phyloP scores from a whole-genome alignment of 53 echinoderm and acorn worm genomes.

The Temnopleurus reevesii region DNA sequence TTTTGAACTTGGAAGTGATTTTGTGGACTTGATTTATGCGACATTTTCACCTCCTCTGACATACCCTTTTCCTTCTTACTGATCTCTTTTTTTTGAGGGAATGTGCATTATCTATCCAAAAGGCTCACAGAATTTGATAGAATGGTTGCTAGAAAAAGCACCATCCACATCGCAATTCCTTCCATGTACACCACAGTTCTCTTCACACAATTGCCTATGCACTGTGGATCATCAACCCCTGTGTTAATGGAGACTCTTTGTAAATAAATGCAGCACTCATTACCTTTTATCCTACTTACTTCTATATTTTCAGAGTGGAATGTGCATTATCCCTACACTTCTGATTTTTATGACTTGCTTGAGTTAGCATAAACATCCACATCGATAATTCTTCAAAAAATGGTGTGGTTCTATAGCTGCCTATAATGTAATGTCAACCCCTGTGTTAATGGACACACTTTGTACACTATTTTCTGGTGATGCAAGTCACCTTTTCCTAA shows the following conservation, averaged over 20 bases:
- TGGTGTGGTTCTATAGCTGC: too few relatives aligned
- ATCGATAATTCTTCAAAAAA: too few relatives aligned
- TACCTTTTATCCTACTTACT: too few relatives aligned
- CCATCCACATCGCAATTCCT: background rate
- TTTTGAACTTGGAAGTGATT: slow-evolving; percentile 42
- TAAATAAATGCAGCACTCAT: too few relatives aligned
- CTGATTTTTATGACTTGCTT: too few relatives aligned
- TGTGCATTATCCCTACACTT: too few relatives aligned
- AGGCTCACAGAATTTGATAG: background rate
- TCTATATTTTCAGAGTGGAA: too few relatives aligned
- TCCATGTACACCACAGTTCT: background rate
- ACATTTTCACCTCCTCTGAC: slow-evolving; percentile 36
- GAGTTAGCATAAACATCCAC: too few relatives aligned
- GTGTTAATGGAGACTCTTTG: slow-evolving; percentile 21
- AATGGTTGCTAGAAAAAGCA: background rate
- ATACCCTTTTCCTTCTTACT: background rate
- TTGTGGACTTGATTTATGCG: background rate
- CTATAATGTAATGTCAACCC: too few relatives aligned
- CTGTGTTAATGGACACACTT: slow-evolving; percentile 5
- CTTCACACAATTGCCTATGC: background rate
- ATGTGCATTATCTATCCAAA: background rate
- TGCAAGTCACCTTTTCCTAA: too few relatives aligned
- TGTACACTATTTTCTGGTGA: too few relatives aligned
- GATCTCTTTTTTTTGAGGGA: background rate
- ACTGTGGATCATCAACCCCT: background rate